Evolutionary conservation across 2,113 vertebrate species (phyloP).

Genomic region (Lepidothrix coronata): DNA sequence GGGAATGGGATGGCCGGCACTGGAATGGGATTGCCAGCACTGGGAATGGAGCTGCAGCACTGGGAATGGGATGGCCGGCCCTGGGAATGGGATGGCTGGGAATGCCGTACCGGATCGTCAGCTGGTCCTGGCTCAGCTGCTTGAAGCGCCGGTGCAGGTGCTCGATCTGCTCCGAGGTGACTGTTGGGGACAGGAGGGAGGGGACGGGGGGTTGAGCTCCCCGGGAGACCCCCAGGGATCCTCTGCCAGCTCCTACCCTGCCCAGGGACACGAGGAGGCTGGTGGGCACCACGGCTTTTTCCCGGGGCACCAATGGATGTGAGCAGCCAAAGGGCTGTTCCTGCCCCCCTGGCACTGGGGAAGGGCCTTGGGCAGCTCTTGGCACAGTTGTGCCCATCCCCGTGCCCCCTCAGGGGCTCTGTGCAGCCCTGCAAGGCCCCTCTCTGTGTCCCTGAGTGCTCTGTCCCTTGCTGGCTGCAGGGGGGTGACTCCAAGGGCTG

Average conservation of each 20-base stretch:
- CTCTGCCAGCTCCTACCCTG: accelerated
- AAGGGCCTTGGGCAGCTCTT: background rate
- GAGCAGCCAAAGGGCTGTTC: background rate
- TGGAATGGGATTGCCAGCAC: background rate
- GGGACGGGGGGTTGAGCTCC: background rate
- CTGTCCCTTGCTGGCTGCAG: background rate
- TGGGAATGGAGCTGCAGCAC: accelerated
- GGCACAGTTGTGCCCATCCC: background rate
- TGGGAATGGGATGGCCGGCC: accelerated
- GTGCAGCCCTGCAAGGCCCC: background rate
- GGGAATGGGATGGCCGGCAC: too few relatives aligned
- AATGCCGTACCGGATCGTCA: constrained; percentile 80
- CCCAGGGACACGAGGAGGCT: accelerated
- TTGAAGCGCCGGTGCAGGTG: constrained; percentile 86
- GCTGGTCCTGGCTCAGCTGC: constrained; percentile 82
- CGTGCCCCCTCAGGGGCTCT: accelerated
- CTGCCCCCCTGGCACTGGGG: accelerated
- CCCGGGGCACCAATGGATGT: accelerated
- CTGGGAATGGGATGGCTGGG: too few relatives aligned
- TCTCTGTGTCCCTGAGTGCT: accelerated
- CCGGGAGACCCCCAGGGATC: accelerated
- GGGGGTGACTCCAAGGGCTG: background rate
- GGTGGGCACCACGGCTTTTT: background rate
- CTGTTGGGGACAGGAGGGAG: constrained; percentile 56
- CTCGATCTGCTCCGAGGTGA: constrained; percentile 88